Base-by-base conservation (phyloP, 2,113 vertebrate species). In the Neoarius graeffei region DNA sequence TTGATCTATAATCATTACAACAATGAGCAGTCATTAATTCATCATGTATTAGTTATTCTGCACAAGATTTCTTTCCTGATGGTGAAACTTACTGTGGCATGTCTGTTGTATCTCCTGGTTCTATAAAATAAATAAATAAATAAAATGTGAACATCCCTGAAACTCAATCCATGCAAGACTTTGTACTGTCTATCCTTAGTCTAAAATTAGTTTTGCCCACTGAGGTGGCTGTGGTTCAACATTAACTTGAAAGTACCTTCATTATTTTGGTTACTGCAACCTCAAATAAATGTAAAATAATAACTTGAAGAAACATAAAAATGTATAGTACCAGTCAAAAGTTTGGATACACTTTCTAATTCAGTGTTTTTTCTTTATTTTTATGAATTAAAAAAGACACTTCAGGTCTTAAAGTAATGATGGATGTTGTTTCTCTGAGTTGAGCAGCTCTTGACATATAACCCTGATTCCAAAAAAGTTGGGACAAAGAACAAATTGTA, bases 71-170 rank as follows among this genome's bases (percentile, higher is more conserved):
- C 0, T 30, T 59, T 27, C 57, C 54, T 30, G 11, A 57, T 35
- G 0, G 48, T 27, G 57, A 14, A 25, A 88, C 92, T 92, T 87
- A 94, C 94, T 88, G 91, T 88, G 92, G 88, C 81, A 89, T 66
- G 7, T 93, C 93, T 89, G 89, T 88, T 1, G 67, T 69, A 89
- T 92, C 85, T 54, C 64, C 88, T 64, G 48, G 57, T 30, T 88
- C 93, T 95, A 88, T 74, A 62, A 71, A 25, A 35, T 20, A 0
- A 27, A 64, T 62, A n/a, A 3, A 9, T 42, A 42, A 42, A 42
- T 42, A 20, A 60, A 66, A 20, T 2, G 35, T 62, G 85, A 62
- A 25, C 13, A 77, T 77, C 10, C 13, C 9, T 66, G 25, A 56
- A 67, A 69, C 27, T 27, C 17, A 59, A 59, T 81, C 27, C 15